These are phyloP conservation scores for Aplysia californica DNA, from an alignment of 1,140 invertebrate species.

Conservation along the genomic window DNA sequence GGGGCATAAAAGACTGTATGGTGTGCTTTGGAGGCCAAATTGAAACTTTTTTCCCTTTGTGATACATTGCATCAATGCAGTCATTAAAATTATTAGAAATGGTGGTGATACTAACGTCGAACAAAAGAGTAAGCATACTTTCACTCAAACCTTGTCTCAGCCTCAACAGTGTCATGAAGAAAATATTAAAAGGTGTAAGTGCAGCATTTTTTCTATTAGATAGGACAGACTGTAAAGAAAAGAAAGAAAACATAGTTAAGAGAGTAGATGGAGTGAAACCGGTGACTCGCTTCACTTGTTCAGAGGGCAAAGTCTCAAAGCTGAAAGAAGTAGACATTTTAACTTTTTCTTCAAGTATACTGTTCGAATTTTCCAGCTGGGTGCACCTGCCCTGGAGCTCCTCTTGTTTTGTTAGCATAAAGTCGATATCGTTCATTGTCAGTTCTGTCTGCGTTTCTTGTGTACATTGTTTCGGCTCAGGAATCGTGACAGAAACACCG, in stretches of 20 bases:
- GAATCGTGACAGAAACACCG: not conserved
- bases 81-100: not conserved
- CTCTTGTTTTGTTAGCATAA: not conserved
- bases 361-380: not conserved
- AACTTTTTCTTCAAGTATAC: too few species aligned
- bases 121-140: not conserved
- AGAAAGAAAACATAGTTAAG: not conserved
- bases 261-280: not conserved
- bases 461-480: not conserved
- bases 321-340: not conserved
- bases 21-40: not conserved
- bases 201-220: not conserved
- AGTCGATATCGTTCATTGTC: not conserved
- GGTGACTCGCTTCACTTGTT: not conserved
- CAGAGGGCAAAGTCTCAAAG: not conserved
- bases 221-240: not conserved
- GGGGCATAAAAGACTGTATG: not conserved
- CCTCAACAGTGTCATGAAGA: not conserved
- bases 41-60: not conserved
- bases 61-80: not conserved
- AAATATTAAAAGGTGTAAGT: not conserved
- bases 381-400: not conserved
- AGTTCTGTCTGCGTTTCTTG: not conserved
- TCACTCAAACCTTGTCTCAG: not conserved
- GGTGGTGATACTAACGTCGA: not conserved